Evolutionary conservation across 1,140 invertebrate genomes (phyloP).

Genomic region (Drosophila arawakana): DNA sequence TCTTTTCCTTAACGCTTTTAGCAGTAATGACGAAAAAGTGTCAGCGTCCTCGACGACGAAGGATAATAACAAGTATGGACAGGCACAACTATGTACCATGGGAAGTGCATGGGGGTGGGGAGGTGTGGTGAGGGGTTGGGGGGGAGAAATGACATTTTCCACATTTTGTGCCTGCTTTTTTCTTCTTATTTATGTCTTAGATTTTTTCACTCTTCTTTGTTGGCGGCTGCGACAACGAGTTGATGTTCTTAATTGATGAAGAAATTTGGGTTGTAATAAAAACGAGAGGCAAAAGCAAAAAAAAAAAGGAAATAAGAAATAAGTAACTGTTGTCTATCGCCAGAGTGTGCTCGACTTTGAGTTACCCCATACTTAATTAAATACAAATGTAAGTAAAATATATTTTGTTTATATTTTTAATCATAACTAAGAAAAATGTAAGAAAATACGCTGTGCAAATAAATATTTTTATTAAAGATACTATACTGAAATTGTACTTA

Average conservation of each 20-base stretch:
- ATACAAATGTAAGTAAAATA: too few species aligned
- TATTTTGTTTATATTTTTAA: too few species aligned
- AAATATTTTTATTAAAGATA: too few species aligned
- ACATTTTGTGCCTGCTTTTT: constrained; percentile 33
- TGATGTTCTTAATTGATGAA: constrained; percentile 82
- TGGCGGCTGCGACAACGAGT: constrained; percentile 64
- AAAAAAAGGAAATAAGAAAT: not conserved
- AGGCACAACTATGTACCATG: constrained; percentile 47
- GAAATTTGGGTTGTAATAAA: constrained; percentile 78
- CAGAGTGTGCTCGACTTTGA: not conserved
- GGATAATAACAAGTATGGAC: constrained; percentile 83
- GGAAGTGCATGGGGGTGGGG: not conserved
- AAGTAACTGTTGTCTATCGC: too few species aligned
- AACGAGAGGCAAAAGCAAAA: constrained; percentile 13
- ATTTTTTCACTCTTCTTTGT: constrained; percentile 43
- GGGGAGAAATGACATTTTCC: constrained; percentile 33
- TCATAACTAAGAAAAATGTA: too few species aligned
- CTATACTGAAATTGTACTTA: too few species aligned
- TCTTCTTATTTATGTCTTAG: constrained; percentile 27
- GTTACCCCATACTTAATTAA: not conserved
- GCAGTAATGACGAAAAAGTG: constrained; percentile 84
- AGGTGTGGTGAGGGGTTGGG: not conserved
- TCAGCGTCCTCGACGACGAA: constrained; percentile 81
- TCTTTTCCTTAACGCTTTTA: constrained; percentile 80
- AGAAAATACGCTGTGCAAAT: too few species aligned